Base-by-base conservation (phyloP, 1,140 invertebrate genomes). In the Anoplophora glabripennis region DNA sequence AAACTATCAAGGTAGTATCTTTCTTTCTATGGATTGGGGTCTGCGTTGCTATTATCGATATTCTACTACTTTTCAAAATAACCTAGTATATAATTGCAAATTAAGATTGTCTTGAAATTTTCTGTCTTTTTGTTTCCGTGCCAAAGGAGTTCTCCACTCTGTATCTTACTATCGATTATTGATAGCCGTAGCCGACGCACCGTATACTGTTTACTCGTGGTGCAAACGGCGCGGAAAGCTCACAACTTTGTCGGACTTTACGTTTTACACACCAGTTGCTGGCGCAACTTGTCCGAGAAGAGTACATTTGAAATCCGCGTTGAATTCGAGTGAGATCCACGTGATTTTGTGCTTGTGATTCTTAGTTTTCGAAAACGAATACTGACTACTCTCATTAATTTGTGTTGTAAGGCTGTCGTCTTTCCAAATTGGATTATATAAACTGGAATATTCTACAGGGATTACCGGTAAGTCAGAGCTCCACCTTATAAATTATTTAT, bases 211-310 rank as follows among this genome's bases (percentile, higher is more conserved):
- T n/a, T 40, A 14, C 14, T n/a, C 11, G 18, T 40, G 53, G 53
- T 55, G 53, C 53, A 55, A 55, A 15, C n/a, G 41, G 28, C 53
- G 40, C 9, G 38, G 34, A 44, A 44, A 44, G 17, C 47, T 40
- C 49, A n/a, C n/a, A 44, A 41, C 28, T 36, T 55, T 21, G 15
- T 41, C n/a, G n/a, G 40, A 41, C 44, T 55, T 44, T 41, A 33
- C 53, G 41, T 33, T 63, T 59, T 53, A 59, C 61, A 63, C 61
- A 63, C 61, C 59, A 63, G 61, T 63, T 63, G 61, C 61, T 63
- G 45, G 45, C 56, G 42, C 52, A 54, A 63, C 57, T 63, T 59
- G 12, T 34, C 15, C 38, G 56, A 63, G 57, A 37, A 48, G 48
- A 53, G 49, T 53, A 15, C 33, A 42, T 14, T 35, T 18, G 40